Conservation (phyloP, 2,888 invertebrate species). For the Bruchidius siliquastri region DNA sequence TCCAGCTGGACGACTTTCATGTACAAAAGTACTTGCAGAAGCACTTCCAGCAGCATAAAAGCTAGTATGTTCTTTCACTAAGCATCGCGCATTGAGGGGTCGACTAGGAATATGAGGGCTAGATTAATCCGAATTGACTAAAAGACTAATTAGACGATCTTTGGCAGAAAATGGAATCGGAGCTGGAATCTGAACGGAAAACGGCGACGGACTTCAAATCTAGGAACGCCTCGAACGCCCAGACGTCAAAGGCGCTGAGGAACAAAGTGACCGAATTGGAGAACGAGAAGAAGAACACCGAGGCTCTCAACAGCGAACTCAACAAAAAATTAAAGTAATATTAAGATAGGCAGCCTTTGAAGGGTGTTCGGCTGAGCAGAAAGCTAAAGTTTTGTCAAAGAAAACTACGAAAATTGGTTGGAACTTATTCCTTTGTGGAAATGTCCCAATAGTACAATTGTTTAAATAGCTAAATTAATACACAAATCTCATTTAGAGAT, state of each 20-base stretch:
- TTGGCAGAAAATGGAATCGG: conserved; percentile 34
- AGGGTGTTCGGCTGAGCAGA: background rate
- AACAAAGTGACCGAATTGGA: conserved; percentile 47
- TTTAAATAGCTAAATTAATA: too few species aligned
- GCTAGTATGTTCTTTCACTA: too few species aligned
- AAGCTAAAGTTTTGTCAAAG: background rate
- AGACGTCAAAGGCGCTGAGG: conserved; percentile 45
- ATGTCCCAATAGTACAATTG: background rate
- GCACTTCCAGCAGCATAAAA: too few species aligned
- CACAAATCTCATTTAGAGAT: too few species aligned
- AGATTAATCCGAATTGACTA: too few species aligned
- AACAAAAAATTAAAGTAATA: conserved; percentile 32
- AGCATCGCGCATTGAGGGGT: too few species aligned
- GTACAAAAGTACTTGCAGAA: too few species aligned
- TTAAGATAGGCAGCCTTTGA: conserved; percentile 1
- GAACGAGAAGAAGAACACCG: conserved; percentile 43
- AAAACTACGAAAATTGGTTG: background rate
- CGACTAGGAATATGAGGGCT: too few species aligned
- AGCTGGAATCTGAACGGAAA: conserved; percentile 35
- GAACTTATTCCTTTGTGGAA: background rate
- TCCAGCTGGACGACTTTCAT: too few species aligned
- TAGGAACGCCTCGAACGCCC: conserved; percentile 31
- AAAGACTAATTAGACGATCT: too few species aligned
- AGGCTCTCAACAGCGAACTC: conserved; percentile 40
- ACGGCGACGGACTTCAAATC: conserved; percentile 26